Evolutionary conservation across 2,888 invertebrate species (phyloP), one percentile per base, ranked within the genome.

Genomic region (Chrysina gloriosa): DNA sequence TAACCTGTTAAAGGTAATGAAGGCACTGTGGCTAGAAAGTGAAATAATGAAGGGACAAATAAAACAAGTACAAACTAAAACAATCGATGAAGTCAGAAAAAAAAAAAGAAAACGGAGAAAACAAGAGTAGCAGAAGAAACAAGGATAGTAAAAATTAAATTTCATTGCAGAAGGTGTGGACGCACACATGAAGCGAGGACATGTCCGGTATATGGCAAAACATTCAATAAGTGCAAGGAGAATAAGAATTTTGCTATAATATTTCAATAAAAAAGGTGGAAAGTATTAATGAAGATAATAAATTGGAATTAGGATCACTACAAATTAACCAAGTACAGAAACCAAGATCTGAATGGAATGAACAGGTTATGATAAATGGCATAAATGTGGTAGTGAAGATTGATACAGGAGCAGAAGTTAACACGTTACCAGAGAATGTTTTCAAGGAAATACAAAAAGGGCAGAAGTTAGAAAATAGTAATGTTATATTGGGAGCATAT

Each of bases 401-500:
- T 9, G n/a, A 39, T 39, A 39, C 39, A 39, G n/a, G n/a, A n/a
- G n/a, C n/a, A n/a, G n/a, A n/a, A n/a, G n/a, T n/a, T n/a, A n/a
- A n/a, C n/a, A n/a, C n/a, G n/a, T n/a, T 39, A 11, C 39, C 39
- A n/a, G 39, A 39, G n/a, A n/a, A 39, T 39, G 3, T 39, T 3
- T 39, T 39, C 3, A 39, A 39, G n/a, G n/a, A 39, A 39, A n/a
- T 39, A n/a, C 3, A n/a, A 9, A 39, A 39, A 3, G 39, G 39
- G n/a, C 39, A 39, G 7, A 6, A 11, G n/a, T n/a, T 39, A n/a
- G 39, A 39, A n/a, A 39, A 39, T 9, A 39, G 6, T 7, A n/a
- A 39, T 39, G 39, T 39, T 5, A 9, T 39, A 39, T 39, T 39
- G n/a, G 39, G n/a, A n/a, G 39, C 39, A 39, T 39, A 39, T 39